phyloP scores from a whole-genome alignment of 1,140 invertebrate species.

The Drosophila kanapiae region DNA sequence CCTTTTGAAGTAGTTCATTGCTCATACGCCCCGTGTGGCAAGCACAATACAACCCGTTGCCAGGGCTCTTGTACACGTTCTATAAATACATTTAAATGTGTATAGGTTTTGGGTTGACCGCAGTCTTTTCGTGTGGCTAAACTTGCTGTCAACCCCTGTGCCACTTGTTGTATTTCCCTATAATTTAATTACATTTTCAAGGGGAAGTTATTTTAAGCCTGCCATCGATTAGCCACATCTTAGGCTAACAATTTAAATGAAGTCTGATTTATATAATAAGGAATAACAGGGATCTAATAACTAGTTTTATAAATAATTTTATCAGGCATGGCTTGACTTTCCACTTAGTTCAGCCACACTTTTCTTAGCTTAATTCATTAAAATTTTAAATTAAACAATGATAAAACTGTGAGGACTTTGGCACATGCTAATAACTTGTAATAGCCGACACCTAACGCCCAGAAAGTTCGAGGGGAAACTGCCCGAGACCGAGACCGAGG shows the following conservation, averaged over 20 bases:
- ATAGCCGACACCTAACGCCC: constrained; percentile 50
- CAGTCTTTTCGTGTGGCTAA: constrained; percentile 40
- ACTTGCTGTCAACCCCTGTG: constrained; percentile 45
- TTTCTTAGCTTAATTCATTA: constrained; percentile 17
- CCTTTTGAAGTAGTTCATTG: constrained; percentile 50
- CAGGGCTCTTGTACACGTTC: background rate
- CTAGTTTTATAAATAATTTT: background rate
- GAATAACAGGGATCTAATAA: background rate
- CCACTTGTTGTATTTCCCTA: constrained; percentile 60
- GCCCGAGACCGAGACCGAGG: background rate
- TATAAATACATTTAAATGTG: background rate
- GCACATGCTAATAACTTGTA: constrained; percentile 57
- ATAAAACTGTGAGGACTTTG: constrained; percentile 22
- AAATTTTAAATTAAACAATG: constrained; percentile 15
- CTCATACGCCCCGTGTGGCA: constrained; percentile 27
- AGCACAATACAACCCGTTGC: constrained; percentile 2
- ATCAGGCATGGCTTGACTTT: background rate
- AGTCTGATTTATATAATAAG: background rate
- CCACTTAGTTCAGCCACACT: background rate
- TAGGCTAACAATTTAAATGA: background rate
- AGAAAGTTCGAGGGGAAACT: constrained; percentile 1
- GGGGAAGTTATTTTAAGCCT: background rate
- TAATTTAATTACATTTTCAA: constrained; percentile 36
- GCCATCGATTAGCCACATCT: background rate
- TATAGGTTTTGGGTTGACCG: constrained; percentile 13